Conservation (phyloP, 2,113 vertebrate species). For the Rhombomys opimus region DNA sequence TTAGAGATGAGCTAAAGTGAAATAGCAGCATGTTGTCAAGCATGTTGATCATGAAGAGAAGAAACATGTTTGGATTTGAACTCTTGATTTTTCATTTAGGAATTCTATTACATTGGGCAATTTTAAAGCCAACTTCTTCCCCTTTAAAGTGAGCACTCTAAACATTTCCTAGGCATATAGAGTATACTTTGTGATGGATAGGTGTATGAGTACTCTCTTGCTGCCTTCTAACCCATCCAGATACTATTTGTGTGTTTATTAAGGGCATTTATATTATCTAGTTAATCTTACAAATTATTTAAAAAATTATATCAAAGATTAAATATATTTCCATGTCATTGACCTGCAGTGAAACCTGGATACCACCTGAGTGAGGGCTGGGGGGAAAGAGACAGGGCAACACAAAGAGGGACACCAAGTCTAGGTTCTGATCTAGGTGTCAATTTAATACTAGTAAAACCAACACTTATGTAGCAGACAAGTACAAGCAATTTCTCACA, state of each 20-base stretch:
- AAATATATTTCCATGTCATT: not conserved
- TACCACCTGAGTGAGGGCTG: too few relatives aligned
- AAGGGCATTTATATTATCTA: not conserved
- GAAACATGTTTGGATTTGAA: not conserved
- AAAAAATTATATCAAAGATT: not conserved
- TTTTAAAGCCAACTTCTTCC: not conserved
- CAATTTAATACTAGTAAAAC: too few relatives aligned
- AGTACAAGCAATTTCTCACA: too few relatives aligned
- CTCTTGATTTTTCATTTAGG: not conserved
- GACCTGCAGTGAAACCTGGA: too few relatives aligned
- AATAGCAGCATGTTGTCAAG: not conserved
- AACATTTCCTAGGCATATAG: not conserved
- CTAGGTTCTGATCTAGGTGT: too few relatives aligned
- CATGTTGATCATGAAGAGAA: not conserved
- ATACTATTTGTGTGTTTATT: not conserved
- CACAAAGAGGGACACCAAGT: too few relatives aligned
- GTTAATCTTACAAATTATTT: not conserved
- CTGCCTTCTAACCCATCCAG: not conserved
- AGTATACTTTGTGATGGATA: not conserved
- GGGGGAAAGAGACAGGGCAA: too few relatives aligned
- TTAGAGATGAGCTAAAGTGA: not conserved
- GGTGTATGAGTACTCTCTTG: not conserved
- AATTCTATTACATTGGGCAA: not conserved
- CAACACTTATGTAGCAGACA: too few relatives aligned
- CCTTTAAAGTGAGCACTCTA: conserved; percentile 1